Evolutionary conservation across 2,888 invertebrate genomes (phyloP), one percentile per base, ranked within the genome.

Genomic region (Portevinia maculata): DNA sequence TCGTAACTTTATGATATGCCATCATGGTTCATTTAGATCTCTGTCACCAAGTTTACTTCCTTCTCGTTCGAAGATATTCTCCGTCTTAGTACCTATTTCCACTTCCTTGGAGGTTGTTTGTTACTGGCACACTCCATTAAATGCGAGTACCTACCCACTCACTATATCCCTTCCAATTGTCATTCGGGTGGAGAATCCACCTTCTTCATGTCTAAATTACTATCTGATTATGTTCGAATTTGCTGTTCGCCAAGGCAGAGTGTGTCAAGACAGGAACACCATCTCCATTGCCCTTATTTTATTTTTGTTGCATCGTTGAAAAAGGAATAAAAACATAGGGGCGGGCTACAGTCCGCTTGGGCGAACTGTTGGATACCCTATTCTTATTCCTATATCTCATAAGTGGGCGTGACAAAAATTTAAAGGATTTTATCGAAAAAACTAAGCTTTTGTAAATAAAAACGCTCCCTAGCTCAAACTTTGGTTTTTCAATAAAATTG

Each of bases 121-220:
- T 3, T 21, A 17, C 6, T 48, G 53, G 34, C 24, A 15, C 44
- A 57, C 57, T 67, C 30, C 34, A 65, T 73, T 44, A 48, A 48
- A 48, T 15, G n/a, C 60, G 11, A 73, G 44, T 62, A 46, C 52
- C 55, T 62, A 46, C 52, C 55, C 46, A 62, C 46, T 30, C 7
- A 15, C 1, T 28, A 17, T 48, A 46, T 65, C 44, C 78, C 52
- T 67, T 34, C n/a, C 34, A 15, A 62, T 53, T 79, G 71, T 73
- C 65, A 62, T 59, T 64, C 60, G 60, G 53, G 60, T 79, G 79
- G 67, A 74, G 67, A 67, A 74, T 74, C 65, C 81, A 81, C 52
- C 75, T 81, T 70, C 75, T 30, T 64, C 64, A 59, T 71, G 81
- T 76, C 70, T 76, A 81, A 70, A 76, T 70, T 81, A 69, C 37